A percentile compares a stretch with the other conserved stretches of the same genome.
These are phyloP conservation scores for Dromaius novaehollandiae DNA, from an alignment of 2,113 vertebrate species.

Conservation along the genomic window DNA sequence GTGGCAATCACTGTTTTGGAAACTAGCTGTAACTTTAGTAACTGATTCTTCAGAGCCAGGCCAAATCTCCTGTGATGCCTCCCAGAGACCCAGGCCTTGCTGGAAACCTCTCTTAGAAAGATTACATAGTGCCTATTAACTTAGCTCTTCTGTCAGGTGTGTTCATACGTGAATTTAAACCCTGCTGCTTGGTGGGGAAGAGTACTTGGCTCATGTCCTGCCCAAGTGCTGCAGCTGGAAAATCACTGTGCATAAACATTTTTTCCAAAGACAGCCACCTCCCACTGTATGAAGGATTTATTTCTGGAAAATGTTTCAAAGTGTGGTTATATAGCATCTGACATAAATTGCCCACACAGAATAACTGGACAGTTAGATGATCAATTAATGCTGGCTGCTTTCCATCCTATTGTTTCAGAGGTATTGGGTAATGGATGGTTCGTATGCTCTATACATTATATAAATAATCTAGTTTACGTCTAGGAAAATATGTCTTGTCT, in stretches of 20 bases:
- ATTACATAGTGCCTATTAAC: rapidly evolving
- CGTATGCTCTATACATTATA: neutral
- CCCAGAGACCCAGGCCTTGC: neutral
- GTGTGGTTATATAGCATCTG: constrained; percentile 31
- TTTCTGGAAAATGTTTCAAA: constrained; percentile 45
- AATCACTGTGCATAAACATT: neutral
- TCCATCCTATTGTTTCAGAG: constrained; percentile 27
- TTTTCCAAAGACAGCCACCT: neutral
- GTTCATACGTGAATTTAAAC: neutral
- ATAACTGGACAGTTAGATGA: constrained; percentile 17
- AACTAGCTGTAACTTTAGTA: neutral
- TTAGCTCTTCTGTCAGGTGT: neutral
- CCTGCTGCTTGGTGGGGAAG: neutral
- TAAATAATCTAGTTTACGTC: constrained; percentile 26
- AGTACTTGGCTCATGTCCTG: neutral
- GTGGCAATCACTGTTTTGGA: neutral
- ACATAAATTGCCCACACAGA: constrained; percentile 33
- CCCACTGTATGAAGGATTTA: constrained; percentile 10
- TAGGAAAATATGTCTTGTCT: constrained; percentile 20
- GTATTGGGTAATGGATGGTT: constrained; percentile 35
- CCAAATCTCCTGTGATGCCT: neutral
- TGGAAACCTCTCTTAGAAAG: neutral
- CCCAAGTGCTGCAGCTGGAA: constrained; percentile 13
- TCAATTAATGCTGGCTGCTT: constrained; percentile 43
- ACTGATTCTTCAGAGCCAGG: neutral